These are phyloP conservation scores for Cheilosia grossa DNA, from an alignment of 2,888 invertebrate species.

Conservation along the genomic window DNA sequence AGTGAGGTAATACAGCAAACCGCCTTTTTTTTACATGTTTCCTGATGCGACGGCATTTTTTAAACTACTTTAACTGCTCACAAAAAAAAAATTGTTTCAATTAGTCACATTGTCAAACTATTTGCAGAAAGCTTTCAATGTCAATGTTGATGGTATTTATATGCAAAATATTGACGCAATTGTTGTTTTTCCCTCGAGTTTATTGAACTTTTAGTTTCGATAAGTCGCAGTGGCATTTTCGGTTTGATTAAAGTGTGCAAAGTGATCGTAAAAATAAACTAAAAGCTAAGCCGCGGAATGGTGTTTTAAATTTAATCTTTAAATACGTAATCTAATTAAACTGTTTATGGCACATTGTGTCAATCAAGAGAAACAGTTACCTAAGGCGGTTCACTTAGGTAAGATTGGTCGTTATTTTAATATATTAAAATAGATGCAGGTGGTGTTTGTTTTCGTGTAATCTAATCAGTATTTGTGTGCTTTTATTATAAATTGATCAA, in stretches of 20 bases:
- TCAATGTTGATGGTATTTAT: conserved; percentile 50
- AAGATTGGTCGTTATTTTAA: conserved; percentile 18
- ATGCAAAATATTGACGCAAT: conserved; percentile 30
- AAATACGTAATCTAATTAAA: too few relatives aligned
- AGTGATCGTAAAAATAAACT: too few relatives aligned
- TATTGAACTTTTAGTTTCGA: conserved; percentile 54
- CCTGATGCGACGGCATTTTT: background rate
- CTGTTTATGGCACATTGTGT: too few relatives aligned
- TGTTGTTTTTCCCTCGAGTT: conserved; percentile 41
- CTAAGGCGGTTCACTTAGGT: conserved; percentile 29
- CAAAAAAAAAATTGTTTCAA: background rate
- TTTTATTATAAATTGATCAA: too few relatives aligned
- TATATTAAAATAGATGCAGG: too few relatives aligned
- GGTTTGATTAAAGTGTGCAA: background rate
- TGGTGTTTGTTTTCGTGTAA: too few relatives aligned
- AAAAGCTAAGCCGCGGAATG: too few relatives aligned
- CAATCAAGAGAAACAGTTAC: too few relatives aligned
- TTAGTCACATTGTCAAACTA: conserved; percentile 18
- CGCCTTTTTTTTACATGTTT: too few relatives aligned
- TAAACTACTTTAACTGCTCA: background rate
- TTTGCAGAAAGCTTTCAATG: conserved; percentile 49
- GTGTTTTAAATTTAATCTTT: too few relatives aligned
- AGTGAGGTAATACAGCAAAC: too few relatives aligned
- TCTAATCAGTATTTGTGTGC: too few relatives aligned
- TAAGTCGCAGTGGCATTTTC: background rate